phyloP scores from a whole-genome alignment of 1,140 invertebrate species.

The Ditylenchus dipsaci region DNA sequence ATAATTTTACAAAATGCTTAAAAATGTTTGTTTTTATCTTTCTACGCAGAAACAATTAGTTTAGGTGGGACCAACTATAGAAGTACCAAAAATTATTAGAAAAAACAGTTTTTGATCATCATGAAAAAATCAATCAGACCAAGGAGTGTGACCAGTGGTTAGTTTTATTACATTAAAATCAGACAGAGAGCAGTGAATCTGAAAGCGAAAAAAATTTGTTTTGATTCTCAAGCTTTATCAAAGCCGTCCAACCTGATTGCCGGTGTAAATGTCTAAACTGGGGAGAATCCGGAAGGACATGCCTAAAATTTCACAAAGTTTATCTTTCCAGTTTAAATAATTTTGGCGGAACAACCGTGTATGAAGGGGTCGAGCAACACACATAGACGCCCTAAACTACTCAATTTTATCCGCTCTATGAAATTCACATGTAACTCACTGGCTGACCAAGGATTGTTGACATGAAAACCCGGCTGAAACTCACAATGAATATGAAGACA shows the following conservation, averaged over 20 bases:
- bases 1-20: too few species aligned
- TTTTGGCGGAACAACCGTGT: constrained; percentile 3
- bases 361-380: constrained; percentile 41
- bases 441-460: constrained; percentile 33
- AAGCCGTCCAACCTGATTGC: constrained; percentile 23
- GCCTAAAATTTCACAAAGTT: not conserved
- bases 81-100: too few species aligned
- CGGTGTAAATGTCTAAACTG: constrained; percentile 23
- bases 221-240: too few species aligned
- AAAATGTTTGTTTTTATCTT: too few species aligned
- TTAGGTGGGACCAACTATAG: too few species aligned
- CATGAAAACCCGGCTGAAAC: constrained; percentile 36
- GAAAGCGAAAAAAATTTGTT: not conserved
- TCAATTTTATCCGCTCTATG: too few species aligned
- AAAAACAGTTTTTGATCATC: too few species aligned
- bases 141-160: too few species aligned
- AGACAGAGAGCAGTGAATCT: constrained; percentile 39
- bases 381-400: constrained; percentile 23
- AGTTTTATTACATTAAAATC: constrained; percentile 16
- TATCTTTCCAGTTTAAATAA: not conserved
- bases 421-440: too few species aligned
- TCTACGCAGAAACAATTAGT: too few species aligned
- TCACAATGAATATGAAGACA: not conserved
- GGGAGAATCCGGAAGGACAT: constrained; percentile 36
- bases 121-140: too few species aligned